Percentiles rank a stretch among this genome's conserved stretches.
phyloP scores from a whole-genome alignment of 2,888 invertebrate genomes.

The Atrina japonica region DNA sequence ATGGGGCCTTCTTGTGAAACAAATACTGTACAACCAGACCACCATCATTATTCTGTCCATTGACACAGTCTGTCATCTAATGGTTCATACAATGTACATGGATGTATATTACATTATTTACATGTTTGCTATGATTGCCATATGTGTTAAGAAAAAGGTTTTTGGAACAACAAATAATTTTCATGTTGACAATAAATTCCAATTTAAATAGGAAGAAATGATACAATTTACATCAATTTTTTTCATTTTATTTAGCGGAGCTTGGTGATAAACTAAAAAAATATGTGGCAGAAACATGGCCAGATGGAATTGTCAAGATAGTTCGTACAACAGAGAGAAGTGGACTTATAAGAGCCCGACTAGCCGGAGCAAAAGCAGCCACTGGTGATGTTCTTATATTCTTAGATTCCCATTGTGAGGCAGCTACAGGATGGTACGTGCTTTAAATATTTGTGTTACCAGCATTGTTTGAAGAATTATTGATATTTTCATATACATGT shows the following conservation, averaged over 20 bases:
- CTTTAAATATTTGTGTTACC: no score
- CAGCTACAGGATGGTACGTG: constrained; percentile 74
- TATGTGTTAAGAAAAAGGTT: background rate
- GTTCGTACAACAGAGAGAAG: constrained; percentile 88
- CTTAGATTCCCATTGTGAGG: constrained; percentile 81
- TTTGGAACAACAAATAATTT: background rate
- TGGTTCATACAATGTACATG: no score
- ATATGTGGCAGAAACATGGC: constrained; percentile 85
- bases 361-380: constrained; percentile 93
- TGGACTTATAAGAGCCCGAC: constrained; percentile 94
- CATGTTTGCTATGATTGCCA: no score
- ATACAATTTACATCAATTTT: no score
- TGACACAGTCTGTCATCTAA: no score
- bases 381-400: constrained; percentile 80
- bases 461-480: no score
- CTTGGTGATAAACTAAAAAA: constrained; percentile 72
- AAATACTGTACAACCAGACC: no score
- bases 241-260: constrained; percentile 67
- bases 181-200: background rate
- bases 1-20: no score
- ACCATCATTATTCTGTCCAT: no score
- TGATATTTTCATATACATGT: no score
- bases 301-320: constrained; percentile 85
- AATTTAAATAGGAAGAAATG: no score
- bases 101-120: no score